Conservation (phyloP, 2,797 vertebrate species). For the Neomorphus geoffroyi region DNA sequence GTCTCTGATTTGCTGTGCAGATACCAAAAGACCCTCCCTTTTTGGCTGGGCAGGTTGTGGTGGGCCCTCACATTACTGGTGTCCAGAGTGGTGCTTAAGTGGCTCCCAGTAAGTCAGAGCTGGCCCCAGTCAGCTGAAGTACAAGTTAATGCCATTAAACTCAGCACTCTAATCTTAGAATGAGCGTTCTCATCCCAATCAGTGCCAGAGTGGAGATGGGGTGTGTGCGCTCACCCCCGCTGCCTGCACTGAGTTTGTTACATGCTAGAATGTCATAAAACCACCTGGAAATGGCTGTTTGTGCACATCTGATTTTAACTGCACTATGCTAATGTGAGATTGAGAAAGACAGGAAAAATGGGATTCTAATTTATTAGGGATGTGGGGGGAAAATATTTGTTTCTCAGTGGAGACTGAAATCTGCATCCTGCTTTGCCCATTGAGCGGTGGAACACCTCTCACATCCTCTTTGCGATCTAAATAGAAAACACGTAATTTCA, state of each 20-base stretch:
- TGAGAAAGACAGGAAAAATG: neutral
- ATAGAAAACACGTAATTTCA: neutral
- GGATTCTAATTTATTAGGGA: neutral
- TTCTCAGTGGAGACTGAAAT: neutral
- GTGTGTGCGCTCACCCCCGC: rapidly evolving
- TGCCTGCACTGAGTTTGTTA: neutral
- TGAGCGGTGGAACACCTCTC: neutral
- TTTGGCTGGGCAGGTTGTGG: too few species aligned
- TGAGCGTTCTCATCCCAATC: neutral
- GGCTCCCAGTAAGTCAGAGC: neutral
- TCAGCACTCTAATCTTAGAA: neutral
- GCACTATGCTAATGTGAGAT: neutral
- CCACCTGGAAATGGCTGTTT: neutral
- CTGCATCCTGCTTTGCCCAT: neutral
- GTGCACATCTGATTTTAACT: neutral
- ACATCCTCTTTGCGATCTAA: neutral
- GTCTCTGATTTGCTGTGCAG: too few species aligned
- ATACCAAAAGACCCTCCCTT: too few species aligned
- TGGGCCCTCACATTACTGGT: too few species aligned
- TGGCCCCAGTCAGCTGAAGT: neutral
- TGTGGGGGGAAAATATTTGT: neutral
- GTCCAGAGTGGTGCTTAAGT: too few species aligned
- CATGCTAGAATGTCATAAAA: neutral
- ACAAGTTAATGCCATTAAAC: neutral
- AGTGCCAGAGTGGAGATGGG: neutral